Base-by-base conservation (phyloP, 2,888 invertebrate genomes). In the Serripes groenlandicus region DNA sequence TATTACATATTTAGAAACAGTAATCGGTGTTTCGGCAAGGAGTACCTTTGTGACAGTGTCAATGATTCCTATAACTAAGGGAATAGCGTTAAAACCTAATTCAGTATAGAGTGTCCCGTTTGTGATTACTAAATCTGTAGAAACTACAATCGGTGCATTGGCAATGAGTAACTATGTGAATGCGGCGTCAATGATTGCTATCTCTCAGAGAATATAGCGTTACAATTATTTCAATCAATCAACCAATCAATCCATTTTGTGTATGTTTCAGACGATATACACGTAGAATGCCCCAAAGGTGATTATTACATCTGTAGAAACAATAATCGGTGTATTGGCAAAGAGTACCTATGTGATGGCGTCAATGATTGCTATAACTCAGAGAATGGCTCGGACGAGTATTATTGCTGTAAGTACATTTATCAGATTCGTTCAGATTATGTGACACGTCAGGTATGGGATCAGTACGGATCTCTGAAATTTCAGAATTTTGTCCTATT, bases 291-390 rank as follows among this genome's bases (percentile, higher is more conserved):
- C 70, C 80, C 83, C 0, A 70, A 70, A 88, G 66, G 86, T 0
- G 83, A 85, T 7, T 75, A 84, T 26, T 92, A 87, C 69, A 58
- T 89, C 34, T 92, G 92, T 85, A 88, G 81, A 30, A 76, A 79
- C 28, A 81, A 60, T 11, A 71, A 85, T 9, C 92, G 95, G 11
- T 95, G 95, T 88, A 93, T 95, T n/a, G 94, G 95, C 89, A 95
- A 42, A 42, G 34, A 60, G 42, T 73, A 71, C 26, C 88, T 95
- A n/a, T 95, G 95, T 89, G 95, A 95, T 79, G 93, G 93, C 0
- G 81, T 83, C 71, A 94, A 94, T 76, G 94, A 95, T 90, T 95
- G 95, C 81, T 92, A 90, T 80, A 94, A 94, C 81, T 94, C 94
- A 4, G 52, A 42, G 11, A 42, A 15, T 0, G 91, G 94, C 1